Percentiles rank a stretch among this genome's conserved stretches.
Evolutionary conservation across 2,888 invertebrate species (phyloP).

Genomic region (Catocala sponsa): DNA sequence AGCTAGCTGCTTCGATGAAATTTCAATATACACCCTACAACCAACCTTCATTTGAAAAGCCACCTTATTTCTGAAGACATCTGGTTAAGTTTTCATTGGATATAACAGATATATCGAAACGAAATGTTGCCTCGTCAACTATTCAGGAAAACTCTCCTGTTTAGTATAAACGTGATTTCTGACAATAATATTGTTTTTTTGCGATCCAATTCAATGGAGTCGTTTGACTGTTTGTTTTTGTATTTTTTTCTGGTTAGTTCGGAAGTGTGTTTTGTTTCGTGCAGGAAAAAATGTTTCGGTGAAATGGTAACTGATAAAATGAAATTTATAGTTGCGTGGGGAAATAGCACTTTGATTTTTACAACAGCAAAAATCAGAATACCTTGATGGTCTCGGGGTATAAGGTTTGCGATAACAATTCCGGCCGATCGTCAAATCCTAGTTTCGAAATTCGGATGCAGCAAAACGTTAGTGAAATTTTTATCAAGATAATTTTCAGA

Average conservation of each 20-base stretch:
- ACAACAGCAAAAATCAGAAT: too few species aligned
- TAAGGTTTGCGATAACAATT: too few species aligned
- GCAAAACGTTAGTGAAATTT: too few species aligned
- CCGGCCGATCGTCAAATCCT: too few species aligned
- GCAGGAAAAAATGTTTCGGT: background rate
- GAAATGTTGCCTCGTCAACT: conserved; percentile 55
- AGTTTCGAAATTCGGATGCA: too few species aligned
- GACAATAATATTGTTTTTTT: conserved; percentile 47
- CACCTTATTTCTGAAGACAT: conserved; percentile 21
- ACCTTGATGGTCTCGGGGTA: too few species aligned
- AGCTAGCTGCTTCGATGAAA: conserved; percentile 60
- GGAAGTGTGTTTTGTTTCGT: background rate
- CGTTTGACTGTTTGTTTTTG: conserved; percentile 6
- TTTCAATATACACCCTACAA: conserved; percentile 61
- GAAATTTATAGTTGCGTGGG: too few species aligned
- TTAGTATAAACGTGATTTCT: conserved; percentile 48
- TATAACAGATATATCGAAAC: conserved; percentile 21
- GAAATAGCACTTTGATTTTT: too few species aligned
- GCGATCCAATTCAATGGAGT: conserved; percentile 32
- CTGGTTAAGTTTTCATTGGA: conserved; percentile 23
- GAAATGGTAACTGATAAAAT: too few species aligned
- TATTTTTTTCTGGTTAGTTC: background rate
- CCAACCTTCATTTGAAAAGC: conserved; percentile 29
- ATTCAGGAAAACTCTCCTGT: conserved; percentile 42
- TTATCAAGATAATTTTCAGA: too few species aligned